These are phyloP conservation scores for Morone saxatilis DNA, from an alignment of 2,113 vertebrate genomes.

Conservation along the genomic window DNA sequence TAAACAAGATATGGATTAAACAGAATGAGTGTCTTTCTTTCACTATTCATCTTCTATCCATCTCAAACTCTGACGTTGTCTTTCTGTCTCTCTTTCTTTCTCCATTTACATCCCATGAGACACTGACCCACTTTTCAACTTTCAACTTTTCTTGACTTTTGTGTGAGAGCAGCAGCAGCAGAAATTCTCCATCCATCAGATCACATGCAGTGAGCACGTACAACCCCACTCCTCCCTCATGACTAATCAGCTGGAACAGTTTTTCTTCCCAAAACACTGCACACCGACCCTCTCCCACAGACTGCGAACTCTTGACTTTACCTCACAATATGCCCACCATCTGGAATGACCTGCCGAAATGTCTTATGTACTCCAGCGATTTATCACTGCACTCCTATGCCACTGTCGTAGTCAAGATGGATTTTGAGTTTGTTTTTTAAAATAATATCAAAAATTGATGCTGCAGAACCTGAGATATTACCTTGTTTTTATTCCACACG, in stretches of 20 bases:
- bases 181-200: constrained; percentile 70
- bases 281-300: constrained; percentile 37
- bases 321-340: constrained; percentile 19
- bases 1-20: not conserved
- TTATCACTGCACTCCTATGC: not conserved
- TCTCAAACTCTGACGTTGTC: constrained; percentile 8
- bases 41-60: not conserved
- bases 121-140: constrained; percentile 74
- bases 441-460: not conserved
- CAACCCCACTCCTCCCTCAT: constrained; percentile 58
- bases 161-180: constrained; percentile 30
- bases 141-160: constrained; percentile 68
- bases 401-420: not conserved
- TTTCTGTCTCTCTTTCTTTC: not conserved
- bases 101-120: constrained; percentile 30
- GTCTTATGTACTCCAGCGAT: not conserved
- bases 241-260: constrained; percentile 70
- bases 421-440: not conserved
- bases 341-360: constrained; percentile 14
- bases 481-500: not conserved
- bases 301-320: constrained; percentile 36
- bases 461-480: not conserved
- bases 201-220: constrained; percentile 59
- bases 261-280: constrained; percentile 44
- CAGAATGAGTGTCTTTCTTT: not conserved